Percentiles rank a stretch among this genome's conserved stretches.
Evolutionary conservation across 2,113 vertebrate genomes (phyloP).

Genomic region (Prionailurus viverrinus): DNA sequence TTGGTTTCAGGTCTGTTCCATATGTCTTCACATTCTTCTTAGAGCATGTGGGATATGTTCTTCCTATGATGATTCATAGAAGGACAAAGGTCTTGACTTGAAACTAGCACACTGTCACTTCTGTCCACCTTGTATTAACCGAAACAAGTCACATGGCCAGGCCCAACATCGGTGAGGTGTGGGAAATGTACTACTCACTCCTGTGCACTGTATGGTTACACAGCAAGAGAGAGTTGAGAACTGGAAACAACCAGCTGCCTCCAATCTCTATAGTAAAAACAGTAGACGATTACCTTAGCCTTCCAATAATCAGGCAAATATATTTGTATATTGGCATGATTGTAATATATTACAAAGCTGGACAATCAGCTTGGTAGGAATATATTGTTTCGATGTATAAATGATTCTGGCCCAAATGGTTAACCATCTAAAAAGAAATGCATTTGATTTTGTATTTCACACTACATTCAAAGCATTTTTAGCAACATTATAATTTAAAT

Average conservation of each 20-base stretch:
- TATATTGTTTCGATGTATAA: not conserved
- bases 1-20: not conserved
- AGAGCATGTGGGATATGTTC: not conserved
- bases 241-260: not conserved
- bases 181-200: not conserved
- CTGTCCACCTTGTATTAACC: not conserved
- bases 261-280: not conserved
- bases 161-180: not conserved
- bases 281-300: not conserved
- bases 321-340: no score
- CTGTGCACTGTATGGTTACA: not conserved
- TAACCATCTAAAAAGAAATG: not conserved
- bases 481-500: constrained; percentile 23
- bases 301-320: not conserved
- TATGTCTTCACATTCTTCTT: not conserved
- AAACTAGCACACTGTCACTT: not conserved
- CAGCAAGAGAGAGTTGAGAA: not conserved
- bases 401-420: not conserved
- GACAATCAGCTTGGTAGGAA: not conserved
- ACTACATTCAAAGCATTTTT: not conserved
- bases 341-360: not conserved
- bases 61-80: not conserved
- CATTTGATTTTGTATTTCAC: not conserved
- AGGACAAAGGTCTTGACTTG: not conserved
- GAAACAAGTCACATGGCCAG: not conserved